Conservation (phyloP, 1,140 invertebrate genomes). For the Drosophila mojavensis region DNA sequence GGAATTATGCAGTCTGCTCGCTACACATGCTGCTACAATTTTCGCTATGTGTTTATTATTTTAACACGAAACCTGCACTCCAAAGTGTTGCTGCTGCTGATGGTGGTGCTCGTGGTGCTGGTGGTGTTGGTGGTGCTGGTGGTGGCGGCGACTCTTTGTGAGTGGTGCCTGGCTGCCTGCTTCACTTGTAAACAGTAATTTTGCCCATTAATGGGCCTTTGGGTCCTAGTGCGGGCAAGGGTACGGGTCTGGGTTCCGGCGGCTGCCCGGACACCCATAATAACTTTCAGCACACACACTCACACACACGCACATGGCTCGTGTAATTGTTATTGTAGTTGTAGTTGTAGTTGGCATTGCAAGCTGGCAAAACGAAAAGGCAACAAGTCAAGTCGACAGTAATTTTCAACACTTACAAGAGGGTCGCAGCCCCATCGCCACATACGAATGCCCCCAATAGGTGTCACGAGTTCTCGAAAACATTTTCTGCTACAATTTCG, state of each 20-base stretch:
- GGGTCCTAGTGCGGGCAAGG: constrained; percentile 30
- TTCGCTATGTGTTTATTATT: constrained; percentile 82
- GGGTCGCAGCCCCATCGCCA: constrained; percentile 46
- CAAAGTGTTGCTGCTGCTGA: constrained; percentile 13
- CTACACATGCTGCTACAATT: constrained; percentile 70
- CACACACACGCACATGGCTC: constrained; percentile 9
- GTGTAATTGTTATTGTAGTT: constrained; percentile 53
- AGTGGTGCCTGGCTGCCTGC: constrained; percentile 31
- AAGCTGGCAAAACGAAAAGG: constrained; percentile 68
- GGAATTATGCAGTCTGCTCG: constrained; percentile 60
- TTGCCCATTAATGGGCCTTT: constrained; percentile 75
- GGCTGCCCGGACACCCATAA: constrained; percentile 37
- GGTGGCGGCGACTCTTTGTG: constrained; percentile 2
- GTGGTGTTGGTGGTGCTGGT: constrained; percentile 10
- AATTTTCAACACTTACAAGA: constrained; percentile 80
- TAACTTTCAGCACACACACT: constrained; percentile 53
- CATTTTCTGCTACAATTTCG: constrained; percentile 24
- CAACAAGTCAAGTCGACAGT: constrained; percentile 82
- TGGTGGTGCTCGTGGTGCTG: background rate
- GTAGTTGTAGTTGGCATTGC: constrained; percentile 45
- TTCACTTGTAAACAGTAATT: constrained; percentile 81
- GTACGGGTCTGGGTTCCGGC: constrained; percentile 2
- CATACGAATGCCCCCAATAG: constrained; percentile 51
- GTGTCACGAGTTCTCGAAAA: constrained; percentile 48
- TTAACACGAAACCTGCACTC: constrained; percentile 82